phyloP scores from a whole-genome alignment of 2,888 invertebrate species.

The Drosophila colorata region DNA sequence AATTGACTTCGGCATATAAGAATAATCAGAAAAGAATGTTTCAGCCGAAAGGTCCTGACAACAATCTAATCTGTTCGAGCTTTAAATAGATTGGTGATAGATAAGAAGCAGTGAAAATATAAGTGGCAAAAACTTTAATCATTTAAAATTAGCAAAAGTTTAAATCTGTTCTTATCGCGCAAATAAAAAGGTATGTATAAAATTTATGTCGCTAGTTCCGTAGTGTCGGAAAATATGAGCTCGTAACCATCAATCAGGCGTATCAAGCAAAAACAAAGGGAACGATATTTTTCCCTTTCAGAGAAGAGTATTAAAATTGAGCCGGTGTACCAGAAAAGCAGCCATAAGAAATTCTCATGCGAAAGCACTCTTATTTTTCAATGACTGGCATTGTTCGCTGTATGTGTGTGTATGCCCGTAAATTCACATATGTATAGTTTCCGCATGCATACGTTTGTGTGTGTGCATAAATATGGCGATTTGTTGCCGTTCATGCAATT shows the following conservation, averaged over 20 bases:
- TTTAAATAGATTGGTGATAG: too few relatives aligned
- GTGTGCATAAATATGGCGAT: slow-evolving; percentile 31
- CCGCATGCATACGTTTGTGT: slow-evolving; percentile 9
- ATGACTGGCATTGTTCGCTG: slow-evolving; percentile 22
- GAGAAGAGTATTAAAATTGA: neutral
- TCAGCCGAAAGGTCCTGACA: too few relatives aligned
- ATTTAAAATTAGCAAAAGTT: too few relatives aligned
- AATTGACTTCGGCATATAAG: too few relatives aligned
- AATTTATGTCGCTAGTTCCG: too few relatives aligned
- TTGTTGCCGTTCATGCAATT: slow-evolving; percentile 63
- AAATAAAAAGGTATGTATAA: too few relatives aligned
- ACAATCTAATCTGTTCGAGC: too few relatives aligned
- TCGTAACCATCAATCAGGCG: neutral
- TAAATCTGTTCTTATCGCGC: too few relatives aligned
- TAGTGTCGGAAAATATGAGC: neutral
- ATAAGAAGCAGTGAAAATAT: too few relatives aligned
- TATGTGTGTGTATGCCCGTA: neutral
- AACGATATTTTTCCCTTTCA: neutral
- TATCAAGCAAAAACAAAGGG: neutral
- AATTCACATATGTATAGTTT: slow-evolving; percentile 5
- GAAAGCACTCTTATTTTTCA: slow-evolving; percentile 67
- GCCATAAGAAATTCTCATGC: slow-evolving; percentile 47
- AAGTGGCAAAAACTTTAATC: too few relatives aligned
- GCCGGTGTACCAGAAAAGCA: neutral
- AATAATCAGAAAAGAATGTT: too few relatives aligned